A percentile compares a stretch with the other conserved stretches of the same genome.
These are phyloP conservation scores for Tubiluchus corallicola DNA, from an alignment of 2,888 invertebrate species.

Conservation along the genomic window DNA sequence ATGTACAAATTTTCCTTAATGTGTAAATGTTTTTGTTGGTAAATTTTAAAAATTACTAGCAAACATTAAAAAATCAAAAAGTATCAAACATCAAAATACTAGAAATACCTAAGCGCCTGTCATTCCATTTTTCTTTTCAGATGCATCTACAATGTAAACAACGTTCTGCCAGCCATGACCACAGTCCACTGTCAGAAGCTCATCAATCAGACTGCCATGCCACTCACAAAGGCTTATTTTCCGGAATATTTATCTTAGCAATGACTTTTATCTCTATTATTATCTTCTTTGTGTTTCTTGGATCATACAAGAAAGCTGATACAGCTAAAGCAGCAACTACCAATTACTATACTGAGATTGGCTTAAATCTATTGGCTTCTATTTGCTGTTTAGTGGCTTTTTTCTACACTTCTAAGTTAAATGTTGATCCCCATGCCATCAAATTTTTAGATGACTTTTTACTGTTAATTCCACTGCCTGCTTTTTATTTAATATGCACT, in stretches of 20 bases:
- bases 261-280: conserved; percentile 39
- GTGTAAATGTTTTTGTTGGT: no score
- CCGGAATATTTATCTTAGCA: conserved; percentile 42
- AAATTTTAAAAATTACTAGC: no score
- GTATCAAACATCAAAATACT: no score
- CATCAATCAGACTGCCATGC: conserved; percentile 64
- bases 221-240: conserved; percentile 51
- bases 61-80: no score
- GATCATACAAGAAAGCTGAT: no score
- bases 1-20: no score
- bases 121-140: no score
- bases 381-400: conserved; percentile 40
- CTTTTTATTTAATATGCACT: conserved; percentile 48
- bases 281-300: conserved; percentile 40
- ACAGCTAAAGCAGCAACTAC: no score
- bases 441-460: conserved; percentile 46
- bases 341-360: conserved; percentile 29
- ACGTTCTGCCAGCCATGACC: no score
- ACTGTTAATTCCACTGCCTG: conserved; percentile 48
- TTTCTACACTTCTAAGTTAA: conserved; percentile 42
- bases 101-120: no score
- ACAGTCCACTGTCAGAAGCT: no score
- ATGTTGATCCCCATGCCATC: conserved; percentile 38
- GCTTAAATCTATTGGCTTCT: conserved; percentile 39
- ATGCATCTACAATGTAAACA: no score